Evolutionary conservation across 2,113 vertebrate genomes (phyloP).

Genomic region (Boulengeromyrus knoepffleri): DNA sequence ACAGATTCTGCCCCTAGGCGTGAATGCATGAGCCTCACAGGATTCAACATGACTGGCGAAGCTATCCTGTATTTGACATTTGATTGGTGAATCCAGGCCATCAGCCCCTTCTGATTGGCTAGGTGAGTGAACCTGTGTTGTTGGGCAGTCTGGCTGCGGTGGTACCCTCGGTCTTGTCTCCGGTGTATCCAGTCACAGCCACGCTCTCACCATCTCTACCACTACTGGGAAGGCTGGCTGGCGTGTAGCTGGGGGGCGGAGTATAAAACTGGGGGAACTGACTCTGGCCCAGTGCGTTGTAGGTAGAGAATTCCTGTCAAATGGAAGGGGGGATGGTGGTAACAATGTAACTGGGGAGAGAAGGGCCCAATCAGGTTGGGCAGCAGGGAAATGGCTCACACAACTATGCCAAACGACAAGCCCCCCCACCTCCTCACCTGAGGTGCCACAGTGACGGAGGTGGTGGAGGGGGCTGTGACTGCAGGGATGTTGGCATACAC

Average conservation of each 20-base stretch:
- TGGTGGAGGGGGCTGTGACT: constrained; percentile 48
- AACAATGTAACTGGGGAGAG: neutral
- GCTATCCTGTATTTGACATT: neutral
- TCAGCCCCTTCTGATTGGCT: neutral
- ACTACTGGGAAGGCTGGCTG: constrained; percentile 59
- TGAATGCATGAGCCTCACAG: neutral
- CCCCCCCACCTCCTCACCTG: constrained; percentile 34
- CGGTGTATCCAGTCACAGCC: constrained; percentile 58
- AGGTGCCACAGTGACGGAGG: constrained; percentile 40
- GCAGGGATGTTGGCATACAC: constrained; percentile 63
- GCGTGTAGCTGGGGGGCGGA: constrained; percentile 72
- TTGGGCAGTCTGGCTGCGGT: constrained; percentile 47
- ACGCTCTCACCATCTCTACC: constrained; percentile 51
- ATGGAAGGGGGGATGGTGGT: neutral
- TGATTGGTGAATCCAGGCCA: neutral
- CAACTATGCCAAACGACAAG: neutral
- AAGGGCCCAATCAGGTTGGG: neutral
- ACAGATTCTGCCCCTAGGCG: neutral
- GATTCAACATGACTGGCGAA: neutral
- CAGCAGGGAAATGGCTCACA: neutral
- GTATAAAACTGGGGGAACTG: constrained; percentile 86
- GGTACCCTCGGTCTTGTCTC: constrained; percentile 63
- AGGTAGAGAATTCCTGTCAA: constrained; percentile 79
- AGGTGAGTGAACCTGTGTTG: constrained; percentile 44
- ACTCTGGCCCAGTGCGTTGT: constrained; percentile 80